Percentiles rank a stretch among this genome's conserved stretches.
These are phyloP conservation scores for Lamellibrachia luymesi DNA, from an alignment of 1,140 invertebrate species.

Conservation along the genomic window DNA sequence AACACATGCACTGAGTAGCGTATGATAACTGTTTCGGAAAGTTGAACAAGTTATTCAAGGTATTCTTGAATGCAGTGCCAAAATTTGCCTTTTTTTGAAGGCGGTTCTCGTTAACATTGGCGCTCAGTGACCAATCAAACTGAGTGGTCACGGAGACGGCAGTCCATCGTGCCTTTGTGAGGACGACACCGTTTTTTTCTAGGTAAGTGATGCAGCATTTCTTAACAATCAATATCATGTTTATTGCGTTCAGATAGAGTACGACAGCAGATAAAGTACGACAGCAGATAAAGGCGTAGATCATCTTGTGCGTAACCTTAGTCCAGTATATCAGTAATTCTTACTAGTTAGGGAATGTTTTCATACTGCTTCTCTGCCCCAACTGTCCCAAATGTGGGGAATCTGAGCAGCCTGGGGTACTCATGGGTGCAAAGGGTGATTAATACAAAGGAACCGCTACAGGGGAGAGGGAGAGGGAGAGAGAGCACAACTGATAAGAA, in stretches of 20 bases:
- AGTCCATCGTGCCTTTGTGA: neutral
- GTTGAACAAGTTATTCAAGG: too few relatives aligned
- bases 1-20: too few relatives aligned
- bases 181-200: neutral
- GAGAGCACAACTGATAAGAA: too few relatives aligned
- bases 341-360: neutral
- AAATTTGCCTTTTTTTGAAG: neutral
- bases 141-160: neutral
- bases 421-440: neutral
- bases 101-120: neutral
- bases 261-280: neutral
- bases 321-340: neutral
- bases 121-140: neutral
- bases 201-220: neutral
- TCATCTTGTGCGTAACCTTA: neutral
- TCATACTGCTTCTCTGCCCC: neutral
- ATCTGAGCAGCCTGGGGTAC: neutral
- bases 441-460: neutral
- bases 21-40: too few relatives aligned
- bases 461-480: too few relatives aligned
- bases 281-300: neutral
- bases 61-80: neutral
- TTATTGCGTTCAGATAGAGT: neutral
- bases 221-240: neutral
- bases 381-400: neutral